Base-by-base conservation (phyloP, 1,140 invertebrate species). In the Cecropterus lyciades region DNA sequence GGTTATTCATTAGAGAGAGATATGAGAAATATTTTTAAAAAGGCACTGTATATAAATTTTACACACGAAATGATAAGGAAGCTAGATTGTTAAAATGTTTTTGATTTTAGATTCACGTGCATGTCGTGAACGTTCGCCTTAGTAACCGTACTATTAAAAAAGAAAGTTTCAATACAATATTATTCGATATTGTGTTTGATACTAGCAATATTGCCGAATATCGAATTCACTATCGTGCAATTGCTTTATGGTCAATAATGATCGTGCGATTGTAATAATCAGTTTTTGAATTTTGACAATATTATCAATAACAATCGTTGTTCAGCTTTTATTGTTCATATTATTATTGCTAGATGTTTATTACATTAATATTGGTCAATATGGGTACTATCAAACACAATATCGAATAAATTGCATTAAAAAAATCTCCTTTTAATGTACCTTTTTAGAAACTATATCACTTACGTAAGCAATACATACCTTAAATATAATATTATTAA, bases 11-110 rank as follows among this genome's bases (percentile, higher is more conserved):
- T 53, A 37, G 27, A 53, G 30, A 53, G 27, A 15, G 16, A 53
- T 37, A 37, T 55, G 14, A 37, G 17, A 45, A 2, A 59, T 59
- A 59, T 59, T 59, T 59, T 59, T 59, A 59, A 59, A 43, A 59
- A 1, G 2, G 14, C 40, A 55, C 40, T 59, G 55, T 59, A 59
- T 11, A 59, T 59, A 59, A 11, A 24, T 43, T 57, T 59, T 59
- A 45, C 33, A 42, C 33, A 40, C 33, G 20, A 20, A 20, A 13
- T 6, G 15, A 40, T 55, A 3, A 55, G 33, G 5, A n/a, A 46
- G 20, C 8, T 59, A 46, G 42, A 4, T 13, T 40, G 33, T 40
- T 53, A 11, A 40, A 53, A 40, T 53, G 51, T 53, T 37, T 11
- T 7, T 37, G 15, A 8, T 40, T 53, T 37, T 40, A 53, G 33